A percentile compares a stretch with the other conserved stretches of the same genome.
phyloP scores from a whole-genome alignment of 2,888 invertebrate genomes.

The Dioctria linearis region DNA sequence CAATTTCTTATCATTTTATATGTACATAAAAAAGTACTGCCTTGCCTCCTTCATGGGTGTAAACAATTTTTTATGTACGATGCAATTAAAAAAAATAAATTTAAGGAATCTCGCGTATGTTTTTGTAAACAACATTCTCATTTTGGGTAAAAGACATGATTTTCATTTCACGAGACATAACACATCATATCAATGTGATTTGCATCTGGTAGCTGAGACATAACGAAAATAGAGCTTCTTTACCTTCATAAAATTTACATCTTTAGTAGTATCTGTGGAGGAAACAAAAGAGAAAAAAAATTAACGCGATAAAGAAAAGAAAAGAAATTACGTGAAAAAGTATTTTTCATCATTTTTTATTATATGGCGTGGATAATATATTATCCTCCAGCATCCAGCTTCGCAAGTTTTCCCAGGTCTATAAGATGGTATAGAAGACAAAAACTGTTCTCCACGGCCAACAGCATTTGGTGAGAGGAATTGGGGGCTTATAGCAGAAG shows the following conservation, averaged over 20 bases:
- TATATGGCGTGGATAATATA: constrained; percentile 59
- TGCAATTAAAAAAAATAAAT: too few species aligned
- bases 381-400: constrained; percentile 56
- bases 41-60: too few species aligned
- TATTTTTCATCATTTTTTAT: constrained; percentile 60
- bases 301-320: constrained; percentile 44
- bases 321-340: constrained; percentile 59
- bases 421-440: constrained; percentile 35
- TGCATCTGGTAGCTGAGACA: constrained; percentile 25
- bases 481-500: background rate
- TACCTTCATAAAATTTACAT: constrained; percentile 57
- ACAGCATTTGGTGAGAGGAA: background rate
- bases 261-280: constrained; percentile 15
- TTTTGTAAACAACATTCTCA: too few species aligned
- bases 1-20: too few species aligned
- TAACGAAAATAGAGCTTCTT: constrained; percentile 38
- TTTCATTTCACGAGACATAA: constrained; percentile 14
- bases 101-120: too few species aligned
- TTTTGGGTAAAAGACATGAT: background rate
- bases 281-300: constrained; percentile 9
- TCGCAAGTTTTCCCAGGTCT: constrained; percentile 41
- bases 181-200: constrained; percentile 18
- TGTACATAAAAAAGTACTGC: too few species aligned
- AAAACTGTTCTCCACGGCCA: constrained; percentile 26
- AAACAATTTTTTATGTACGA: too few species aligned